Percentiles rank a stretch among this genome's conserved stretches.
Evolutionary conservation across 2,797 vertebrate species (phyloP).

Genomic region (Parauchenoglanis punctatus): DNA sequence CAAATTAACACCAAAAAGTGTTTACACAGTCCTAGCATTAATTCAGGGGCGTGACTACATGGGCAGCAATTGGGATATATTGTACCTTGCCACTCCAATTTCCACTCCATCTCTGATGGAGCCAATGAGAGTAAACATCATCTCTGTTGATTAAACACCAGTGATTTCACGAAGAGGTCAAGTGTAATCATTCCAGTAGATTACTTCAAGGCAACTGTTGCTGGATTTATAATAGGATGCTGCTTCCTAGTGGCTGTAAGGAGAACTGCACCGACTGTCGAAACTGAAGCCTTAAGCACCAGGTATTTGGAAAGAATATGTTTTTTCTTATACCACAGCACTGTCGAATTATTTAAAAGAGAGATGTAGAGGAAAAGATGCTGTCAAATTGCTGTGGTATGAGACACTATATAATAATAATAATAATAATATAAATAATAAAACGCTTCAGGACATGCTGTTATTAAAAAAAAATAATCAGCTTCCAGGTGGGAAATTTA

Average conservation of each 20-base stretch:
- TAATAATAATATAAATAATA: neutral
- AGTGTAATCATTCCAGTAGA: neutral
- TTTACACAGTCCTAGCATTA: conserved; percentile 15
- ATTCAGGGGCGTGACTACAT: neutral
- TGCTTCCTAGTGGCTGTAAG: conserved; percentile 29
- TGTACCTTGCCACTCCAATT: neutral
- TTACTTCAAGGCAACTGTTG: neutral
- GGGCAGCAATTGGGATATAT: neutral
- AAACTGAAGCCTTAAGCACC: neutral
- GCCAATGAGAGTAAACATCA: too few relatives aligned
- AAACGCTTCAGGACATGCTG: neutral
- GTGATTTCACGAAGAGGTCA: too few relatives aligned
- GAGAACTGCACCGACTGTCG: neutral
- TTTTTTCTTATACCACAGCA: neutral
- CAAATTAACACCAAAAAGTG: conserved; percentile 20
- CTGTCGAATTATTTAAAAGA: neutral
- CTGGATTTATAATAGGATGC: conserved; percentile 5
- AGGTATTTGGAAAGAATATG: neutral
- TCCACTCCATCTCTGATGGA: neutral
- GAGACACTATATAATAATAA: neutral
- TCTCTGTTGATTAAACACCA: neutral
- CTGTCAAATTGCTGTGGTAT: neutral
- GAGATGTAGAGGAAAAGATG: neutral
- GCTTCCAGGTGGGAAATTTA: neutral
- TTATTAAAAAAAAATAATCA: neutral